phyloP scores from a whole-genome alignment of 2,113 vertebrate genomes.

The Myrmophylax atrothorax region DNA sequence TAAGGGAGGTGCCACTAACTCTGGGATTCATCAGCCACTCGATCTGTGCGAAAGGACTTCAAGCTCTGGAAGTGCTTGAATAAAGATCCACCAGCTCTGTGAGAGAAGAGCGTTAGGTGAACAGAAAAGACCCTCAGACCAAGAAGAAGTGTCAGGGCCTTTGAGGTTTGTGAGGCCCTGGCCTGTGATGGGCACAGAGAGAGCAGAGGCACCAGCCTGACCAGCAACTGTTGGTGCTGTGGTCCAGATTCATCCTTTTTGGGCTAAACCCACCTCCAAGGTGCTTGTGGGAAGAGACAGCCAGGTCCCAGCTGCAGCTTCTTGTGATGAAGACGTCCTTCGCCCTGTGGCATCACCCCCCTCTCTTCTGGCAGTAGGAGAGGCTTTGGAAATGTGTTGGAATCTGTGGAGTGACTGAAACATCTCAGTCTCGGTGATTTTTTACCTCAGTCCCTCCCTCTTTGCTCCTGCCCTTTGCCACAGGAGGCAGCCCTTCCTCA shows the following conservation, averaged over 20 bases:
- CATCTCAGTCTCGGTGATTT: background rate
- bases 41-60: background rate
- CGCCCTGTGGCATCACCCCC: background rate
- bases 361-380: background rate
- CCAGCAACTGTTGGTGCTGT: background rate
- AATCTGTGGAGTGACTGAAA: background rate
- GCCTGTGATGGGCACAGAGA: accelerated
- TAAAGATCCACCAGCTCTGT: background rate
- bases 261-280: background rate
- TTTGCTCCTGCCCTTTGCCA: background rate
- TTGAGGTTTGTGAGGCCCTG: too few species aligned
- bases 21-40: accelerated
- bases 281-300: background rate
- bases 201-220: background rate
- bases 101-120: background rate
- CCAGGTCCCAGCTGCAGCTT: background rate
- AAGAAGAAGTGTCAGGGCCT: background rate
- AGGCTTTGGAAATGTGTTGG: background rate
- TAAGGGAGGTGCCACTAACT: background rate
- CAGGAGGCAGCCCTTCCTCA: background rate
- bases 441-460: background rate
- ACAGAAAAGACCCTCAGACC: background rate
- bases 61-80: background rate
- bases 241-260: background rate
- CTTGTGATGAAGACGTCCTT: background rate